Conservation (phyloP, 2,797 vertebrate genomes). For the Pteropus rufus region DNA sequence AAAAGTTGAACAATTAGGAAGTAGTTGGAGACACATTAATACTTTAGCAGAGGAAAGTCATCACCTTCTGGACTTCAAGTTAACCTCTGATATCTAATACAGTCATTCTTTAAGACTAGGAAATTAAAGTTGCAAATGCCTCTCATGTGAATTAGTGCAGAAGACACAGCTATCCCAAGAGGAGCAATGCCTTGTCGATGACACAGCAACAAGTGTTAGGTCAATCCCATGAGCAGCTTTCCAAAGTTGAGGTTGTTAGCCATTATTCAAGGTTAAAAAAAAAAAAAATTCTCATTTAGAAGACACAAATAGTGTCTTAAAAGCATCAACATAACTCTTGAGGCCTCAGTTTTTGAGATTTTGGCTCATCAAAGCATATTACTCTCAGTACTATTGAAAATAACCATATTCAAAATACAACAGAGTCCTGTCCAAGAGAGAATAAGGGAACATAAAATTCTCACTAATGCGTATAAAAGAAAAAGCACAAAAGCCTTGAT, state of each 20-base stretch:
- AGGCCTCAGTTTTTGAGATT: constrained; percentile 5
- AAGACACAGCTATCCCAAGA: neutral
- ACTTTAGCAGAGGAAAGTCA: constrained; percentile 73
- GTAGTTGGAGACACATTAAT: constrained; percentile 54
- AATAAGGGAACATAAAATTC: constrained; percentile 24
- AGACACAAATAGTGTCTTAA: neutral
- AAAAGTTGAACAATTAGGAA: constrained; percentile 79
- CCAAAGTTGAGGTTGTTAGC: neutral
- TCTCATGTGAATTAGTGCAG: neutral
- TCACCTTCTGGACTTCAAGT: constrained; percentile 55
- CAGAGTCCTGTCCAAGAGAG: neutral
- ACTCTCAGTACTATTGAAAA: constrained; percentile 38
- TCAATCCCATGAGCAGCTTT: neutral
- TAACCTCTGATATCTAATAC: neutral
- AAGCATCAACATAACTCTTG: neutral
- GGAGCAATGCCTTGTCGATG: neutral
- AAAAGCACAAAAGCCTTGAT: constrained; percentile 57
- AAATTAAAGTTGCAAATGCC: neutral
- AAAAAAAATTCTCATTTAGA: constrained; percentile 31
- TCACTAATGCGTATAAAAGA: constrained; percentile 40
- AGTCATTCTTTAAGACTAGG: neutral
- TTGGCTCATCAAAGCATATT: constrained; percentile 21
- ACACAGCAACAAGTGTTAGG: neutral
- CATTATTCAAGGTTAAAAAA: neutral
- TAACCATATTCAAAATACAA: constrained; percentile 24